A percentile compares a stretch with the other conserved stretches of the same genome.
Evolutionary conservation across 2,797 vertebrate species (phyloP).

Genomic region (Pseudomugil gertrudae): DNA sequence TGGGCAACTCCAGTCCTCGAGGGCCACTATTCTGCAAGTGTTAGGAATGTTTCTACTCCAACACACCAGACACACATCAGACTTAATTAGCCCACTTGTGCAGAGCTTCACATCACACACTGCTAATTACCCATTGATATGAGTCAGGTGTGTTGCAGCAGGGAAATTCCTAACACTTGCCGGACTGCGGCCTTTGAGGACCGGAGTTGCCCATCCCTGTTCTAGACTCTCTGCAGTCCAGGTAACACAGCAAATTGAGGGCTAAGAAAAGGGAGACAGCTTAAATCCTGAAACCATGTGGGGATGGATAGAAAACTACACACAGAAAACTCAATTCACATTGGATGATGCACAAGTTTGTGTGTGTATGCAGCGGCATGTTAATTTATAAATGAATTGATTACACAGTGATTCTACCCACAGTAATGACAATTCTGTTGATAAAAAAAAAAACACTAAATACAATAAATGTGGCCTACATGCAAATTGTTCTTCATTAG

Average conservation of each 20-base stretch:
- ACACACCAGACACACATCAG: too few relatives aligned
- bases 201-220: too few relatives aligned
- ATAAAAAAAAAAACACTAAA: background rate
- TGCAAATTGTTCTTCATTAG: background rate
- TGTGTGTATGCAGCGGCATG: background rate
- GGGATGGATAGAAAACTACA: conserved; percentile 2
- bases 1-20: too few relatives aligned
- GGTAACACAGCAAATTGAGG: conserved; percentile 38
- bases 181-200: too few relatives aligned
- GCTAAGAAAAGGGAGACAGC: conserved; percentile 15
- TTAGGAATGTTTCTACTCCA: too few relatives aligned
- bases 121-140: too few relatives aligned
- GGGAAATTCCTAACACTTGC: too few relatives aligned
- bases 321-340: conserved; percentile 2
- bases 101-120: too few relatives aligned
- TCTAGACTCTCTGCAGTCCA: conserved; percentile 53
- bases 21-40: too few relatives aligned
- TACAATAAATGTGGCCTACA: background rate
- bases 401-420: background rate
- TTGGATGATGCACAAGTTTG: conserved; percentile 1
- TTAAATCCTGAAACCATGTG: conserved; percentile 14
- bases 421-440: conserved; percentile 4
- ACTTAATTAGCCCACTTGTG: too few relatives aligned
- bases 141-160: too few relatives aligned
- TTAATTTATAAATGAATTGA: background rate